Base-by-base conservation (phyloP, 2,113 vertebrate species). In the Callospermophilus lateralis region DNA sequence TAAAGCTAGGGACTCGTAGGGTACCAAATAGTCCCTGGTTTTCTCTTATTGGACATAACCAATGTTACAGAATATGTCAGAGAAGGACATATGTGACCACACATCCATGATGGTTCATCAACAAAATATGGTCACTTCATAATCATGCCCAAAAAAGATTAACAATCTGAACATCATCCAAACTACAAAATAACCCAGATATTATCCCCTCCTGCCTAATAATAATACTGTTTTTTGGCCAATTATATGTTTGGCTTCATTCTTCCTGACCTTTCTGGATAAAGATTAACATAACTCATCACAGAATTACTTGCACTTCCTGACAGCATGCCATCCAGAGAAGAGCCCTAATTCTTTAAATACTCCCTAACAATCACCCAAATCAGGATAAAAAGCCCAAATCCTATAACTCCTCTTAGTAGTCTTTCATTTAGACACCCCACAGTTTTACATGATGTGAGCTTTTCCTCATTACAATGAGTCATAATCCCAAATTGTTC, bases 401-500 rank as follows among this genome's bases (percentile, higher is more conserved):
- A 74, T 84, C 13, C 22, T 84, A 8, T 70, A 79, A 30, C 15
- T 76, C 15, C 34, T 20, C 37, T 88, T 72, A 84, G 84, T 77
- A 22, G 1, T 37, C 6, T 72, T 9, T 16, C 73, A 84, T 65
- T 84, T 65, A 93, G 77, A 84, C 16, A 19, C 0, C 61, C 48
- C 28, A 39, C 13, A 20, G 42, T 76, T 93, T n/a, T 12, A 55
- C 11, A 45, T n/a, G 28, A 79, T 74, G 39, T 85, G 22, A 83
- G 32, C 12, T 83, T 55, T 28, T 95, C 39, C 9, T 85, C 22
- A 63, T 86, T 79, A 61, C 4, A 63, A n/a, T 32, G 42, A 92
- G 20, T 86, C 63, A 39, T 68, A 39, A 95, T 68, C 42, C 30
- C 53, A 97, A 94, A 78, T 91, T 76, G 28, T 39, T 95, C 7